These are phyloP conservation scores for Delphinus delphis DNA, from an alignment of 2,113 vertebrate genomes.

Conservation along the genomic window DNA sequence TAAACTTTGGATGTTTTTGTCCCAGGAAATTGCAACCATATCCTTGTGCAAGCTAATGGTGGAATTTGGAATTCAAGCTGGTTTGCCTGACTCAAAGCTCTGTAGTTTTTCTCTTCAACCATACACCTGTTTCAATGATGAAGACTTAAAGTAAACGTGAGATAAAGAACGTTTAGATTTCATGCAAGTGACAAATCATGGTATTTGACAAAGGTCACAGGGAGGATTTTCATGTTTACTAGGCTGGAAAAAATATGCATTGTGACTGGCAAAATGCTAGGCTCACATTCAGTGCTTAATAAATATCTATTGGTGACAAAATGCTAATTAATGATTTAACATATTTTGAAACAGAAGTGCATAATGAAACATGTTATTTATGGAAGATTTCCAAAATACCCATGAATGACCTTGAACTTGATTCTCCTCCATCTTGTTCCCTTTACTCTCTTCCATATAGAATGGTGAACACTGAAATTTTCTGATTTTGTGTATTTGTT, in stretches of 20 bases:
- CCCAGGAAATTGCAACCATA: background rate
- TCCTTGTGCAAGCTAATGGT: background rate
- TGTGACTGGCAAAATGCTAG: constrained; percentile 29
- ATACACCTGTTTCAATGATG: background rate
- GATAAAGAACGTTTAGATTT: constrained; percentile 59
- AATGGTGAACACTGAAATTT: background rate
- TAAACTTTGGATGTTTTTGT: background rate
- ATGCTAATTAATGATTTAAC: constrained; percentile 56
- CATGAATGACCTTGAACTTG: background rate
- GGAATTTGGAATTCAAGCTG: background rate
- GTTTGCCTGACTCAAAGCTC: background rate
- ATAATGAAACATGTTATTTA: constrained; percentile 29
- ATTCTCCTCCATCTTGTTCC: background rate
- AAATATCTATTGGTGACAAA: constrained; percentile 59
- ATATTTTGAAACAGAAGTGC: constrained; percentile 36
- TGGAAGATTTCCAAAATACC: constrained; percentile 35
- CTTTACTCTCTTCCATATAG: background rate
- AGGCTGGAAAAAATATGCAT: constrained; percentile 62
- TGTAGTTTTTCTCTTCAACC: background rate
- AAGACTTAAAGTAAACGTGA: constrained; percentile 10
- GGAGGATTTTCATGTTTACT: constrained; percentile 74
- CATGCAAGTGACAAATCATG: constrained; percentile 56
- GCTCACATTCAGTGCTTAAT: constrained; percentile 42
- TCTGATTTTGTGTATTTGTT: background rate
- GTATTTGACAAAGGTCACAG: constrained; percentile 83